These are phyloP conservation scores for Nematopogon swammerdamellus DNA, from an alignment of 2,888 invertebrate genomes.

Conservation along the genomic window DNA sequence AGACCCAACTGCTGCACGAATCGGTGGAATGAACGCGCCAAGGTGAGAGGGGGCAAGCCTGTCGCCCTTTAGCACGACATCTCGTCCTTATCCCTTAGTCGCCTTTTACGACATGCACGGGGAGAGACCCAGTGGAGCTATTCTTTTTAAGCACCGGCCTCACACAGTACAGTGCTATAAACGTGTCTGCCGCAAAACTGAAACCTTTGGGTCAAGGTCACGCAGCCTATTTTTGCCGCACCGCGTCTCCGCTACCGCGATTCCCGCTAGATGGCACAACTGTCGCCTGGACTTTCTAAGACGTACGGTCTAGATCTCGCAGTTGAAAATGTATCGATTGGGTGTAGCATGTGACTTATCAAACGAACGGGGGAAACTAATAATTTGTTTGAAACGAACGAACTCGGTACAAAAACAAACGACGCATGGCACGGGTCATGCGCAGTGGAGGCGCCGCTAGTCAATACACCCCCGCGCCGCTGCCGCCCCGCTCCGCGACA, in stretches of 20 bases:
- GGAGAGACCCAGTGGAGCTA: too few species aligned
- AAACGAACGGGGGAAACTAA: not conserved
- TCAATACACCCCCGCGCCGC: conserved; percentile 51
- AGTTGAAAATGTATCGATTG: not conserved
- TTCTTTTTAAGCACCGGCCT: too few species aligned
- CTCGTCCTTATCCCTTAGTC: too few species aligned
- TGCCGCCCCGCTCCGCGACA: conserved; percentile 27
- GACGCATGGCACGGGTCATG: conserved; percentile 44
- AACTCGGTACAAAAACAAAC: conserved; percentile 31
- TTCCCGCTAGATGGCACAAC: not conserved
- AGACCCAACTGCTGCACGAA: too few species aligned
- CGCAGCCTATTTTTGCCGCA: not conserved
- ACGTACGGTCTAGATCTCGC: too few species aligned
- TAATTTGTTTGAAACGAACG: not conserved
- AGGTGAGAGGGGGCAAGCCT: too few species aligned
- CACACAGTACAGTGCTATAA: too few species aligned
- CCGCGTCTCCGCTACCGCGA: not conserved
- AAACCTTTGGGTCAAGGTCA: not conserved
- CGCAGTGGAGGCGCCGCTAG: conserved; percentile 45
- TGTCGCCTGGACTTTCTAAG: not conserved
- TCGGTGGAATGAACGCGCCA: too few species aligned
- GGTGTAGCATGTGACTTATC: not conserved
- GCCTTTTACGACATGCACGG: too few species aligned
- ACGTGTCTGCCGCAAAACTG: too few species aligned
- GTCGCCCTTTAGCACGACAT: too few species aligned